These are phyloP conservation scores for Anolis carolinensis DNA, from an alignment of 2,113 vertebrate genomes.

Conservation along the genomic window DNA sequence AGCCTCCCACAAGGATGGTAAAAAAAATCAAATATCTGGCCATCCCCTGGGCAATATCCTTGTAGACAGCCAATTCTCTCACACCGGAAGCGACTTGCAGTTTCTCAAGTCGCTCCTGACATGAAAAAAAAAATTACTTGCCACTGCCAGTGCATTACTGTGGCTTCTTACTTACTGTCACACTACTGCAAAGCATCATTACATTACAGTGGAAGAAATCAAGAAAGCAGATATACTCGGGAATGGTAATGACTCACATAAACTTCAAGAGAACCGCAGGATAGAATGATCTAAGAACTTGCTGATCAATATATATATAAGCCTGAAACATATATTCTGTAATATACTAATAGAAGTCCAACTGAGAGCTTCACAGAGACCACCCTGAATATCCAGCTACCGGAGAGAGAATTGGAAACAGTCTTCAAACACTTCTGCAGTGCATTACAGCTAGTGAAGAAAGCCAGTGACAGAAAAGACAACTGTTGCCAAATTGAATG, in stretches of 20 bases:
- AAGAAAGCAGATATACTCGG: background rate
- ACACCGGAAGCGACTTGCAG: no score
- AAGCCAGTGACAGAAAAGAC: slow-evolving; percentile 26
- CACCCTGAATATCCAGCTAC: background rate
- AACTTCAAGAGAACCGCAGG: background rate
- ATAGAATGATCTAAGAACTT: background rate
- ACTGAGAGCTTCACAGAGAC: background rate
- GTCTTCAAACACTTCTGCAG: background rate
- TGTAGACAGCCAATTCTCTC: no score
- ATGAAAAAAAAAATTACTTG: no score
- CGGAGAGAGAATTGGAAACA: slow-evolving; percentile 7
- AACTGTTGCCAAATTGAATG: slow-evolving; percentile 30
- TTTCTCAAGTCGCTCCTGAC: no score
- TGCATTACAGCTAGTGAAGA: background rate
- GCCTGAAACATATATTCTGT: background rate
- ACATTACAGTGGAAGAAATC: slow-evolving; percentile 17
- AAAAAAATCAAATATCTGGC: no score
- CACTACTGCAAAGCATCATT: slow-evolving; percentile 21
- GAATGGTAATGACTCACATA: slow-evolving; percentile 11
- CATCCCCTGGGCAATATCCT: no score
- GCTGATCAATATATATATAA: slow-evolving; percentile 7
- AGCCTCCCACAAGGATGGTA: no score
- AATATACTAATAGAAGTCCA: background rate
- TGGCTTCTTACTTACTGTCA: slow-evolving; percentile 22
- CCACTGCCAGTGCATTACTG: background rate